Percentiles rank a stretch among this genome's conserved stretches.
phyloP scores from a whole-genome alignment of 2,797 vertebrate genomes.

The Odontamblyopus rebecca region DNA sequence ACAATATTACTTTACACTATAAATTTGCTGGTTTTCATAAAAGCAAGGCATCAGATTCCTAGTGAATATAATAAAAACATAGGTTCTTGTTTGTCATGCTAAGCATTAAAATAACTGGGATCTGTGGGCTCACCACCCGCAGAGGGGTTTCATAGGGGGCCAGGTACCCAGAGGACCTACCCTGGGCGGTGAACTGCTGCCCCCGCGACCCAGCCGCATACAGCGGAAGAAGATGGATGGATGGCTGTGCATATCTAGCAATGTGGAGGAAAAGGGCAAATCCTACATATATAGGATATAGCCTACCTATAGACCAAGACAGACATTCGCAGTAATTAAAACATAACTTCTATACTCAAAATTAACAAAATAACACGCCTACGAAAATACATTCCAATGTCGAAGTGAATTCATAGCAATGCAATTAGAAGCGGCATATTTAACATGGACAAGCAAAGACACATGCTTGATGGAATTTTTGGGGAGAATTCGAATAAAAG shows the following conservation, averaged over 20 bases:
- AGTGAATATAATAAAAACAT: background rate
- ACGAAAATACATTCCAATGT: slow-evolving; percentile 2
- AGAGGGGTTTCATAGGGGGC: too few species aligned
- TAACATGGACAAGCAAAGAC: slow-evolving; percentile 4
- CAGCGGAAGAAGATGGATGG: too few species aligned
- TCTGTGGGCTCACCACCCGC: background rate
- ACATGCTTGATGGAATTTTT: slow-evolving; percentile 27
- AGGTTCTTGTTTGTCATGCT: background rate
- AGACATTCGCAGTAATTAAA: background rate
- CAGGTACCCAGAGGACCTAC: too few species aligned
- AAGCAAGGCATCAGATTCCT: background rate
- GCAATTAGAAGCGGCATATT: slow-evolving; percentile 23
- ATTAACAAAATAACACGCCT: background rate
- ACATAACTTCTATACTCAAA: background rate
- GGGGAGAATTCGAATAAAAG: slow-evolving; percentile 23
- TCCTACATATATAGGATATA: background rate
- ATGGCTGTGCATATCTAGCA: background rate
- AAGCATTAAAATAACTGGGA: background rate
- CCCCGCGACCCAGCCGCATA: too few species aligned
- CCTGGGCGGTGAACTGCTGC: too few species aligned
- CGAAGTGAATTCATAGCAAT: slow-evolving; percentile 5
- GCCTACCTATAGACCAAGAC: background rate
- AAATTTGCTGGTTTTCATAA: background rate
- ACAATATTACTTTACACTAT: too few species aligned
- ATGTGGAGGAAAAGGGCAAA: background rate